phyloP scores from a whole-genome alignment of 1,140 invertebrate species.

The Caerostris darwini region DNA sequence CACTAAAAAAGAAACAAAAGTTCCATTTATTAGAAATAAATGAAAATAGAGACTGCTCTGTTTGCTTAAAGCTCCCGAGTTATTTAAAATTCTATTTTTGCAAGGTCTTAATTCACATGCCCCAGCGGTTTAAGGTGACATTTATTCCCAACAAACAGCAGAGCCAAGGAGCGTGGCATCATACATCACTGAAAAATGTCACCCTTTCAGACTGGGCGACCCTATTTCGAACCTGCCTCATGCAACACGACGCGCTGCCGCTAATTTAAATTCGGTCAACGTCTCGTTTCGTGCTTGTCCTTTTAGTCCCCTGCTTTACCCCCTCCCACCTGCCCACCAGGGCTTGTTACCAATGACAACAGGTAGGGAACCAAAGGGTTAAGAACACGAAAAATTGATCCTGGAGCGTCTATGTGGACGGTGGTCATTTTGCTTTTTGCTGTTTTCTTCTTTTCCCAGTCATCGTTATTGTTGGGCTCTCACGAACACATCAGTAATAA shows the following conservation, averaged over 20 bases:
- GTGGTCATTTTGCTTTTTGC: background rate
- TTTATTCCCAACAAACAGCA: background rate
- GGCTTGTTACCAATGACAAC: slow-evolving; percentile 54
- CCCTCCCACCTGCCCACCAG: background rate
- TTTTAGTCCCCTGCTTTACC: background rate
- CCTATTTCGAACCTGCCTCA: background rate
- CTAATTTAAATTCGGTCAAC: slow-evolving; percentile 47
- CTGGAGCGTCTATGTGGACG: background rate
- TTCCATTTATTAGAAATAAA: too few relatives aligned
- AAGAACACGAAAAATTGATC: slow-evolving; percentile 31
- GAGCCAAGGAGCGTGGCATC: background rate
- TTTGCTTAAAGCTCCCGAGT: background rate
- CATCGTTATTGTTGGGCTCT: background rate
- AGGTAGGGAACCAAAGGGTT: slow-evolving; percentile 58
- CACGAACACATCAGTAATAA: background rate
- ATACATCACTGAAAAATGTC: slow-evolving; percentile 43
- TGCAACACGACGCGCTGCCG: background rate
- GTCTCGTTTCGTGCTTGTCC: background rate
- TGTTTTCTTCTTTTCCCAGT: background rate
- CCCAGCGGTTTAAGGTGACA: background rate
- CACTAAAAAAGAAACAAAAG: background rate
- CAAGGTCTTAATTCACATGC: slow-evolving; percentile 33
- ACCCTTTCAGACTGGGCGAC: background rate
- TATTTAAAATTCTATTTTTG: slow-evolving; percentile 25
- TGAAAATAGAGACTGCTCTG: too few relatives aligned